Evolutionary conservation across 2,888 invertebrate genomes (phyloP).

Genomic region (Hyalella azteca): DNA sequence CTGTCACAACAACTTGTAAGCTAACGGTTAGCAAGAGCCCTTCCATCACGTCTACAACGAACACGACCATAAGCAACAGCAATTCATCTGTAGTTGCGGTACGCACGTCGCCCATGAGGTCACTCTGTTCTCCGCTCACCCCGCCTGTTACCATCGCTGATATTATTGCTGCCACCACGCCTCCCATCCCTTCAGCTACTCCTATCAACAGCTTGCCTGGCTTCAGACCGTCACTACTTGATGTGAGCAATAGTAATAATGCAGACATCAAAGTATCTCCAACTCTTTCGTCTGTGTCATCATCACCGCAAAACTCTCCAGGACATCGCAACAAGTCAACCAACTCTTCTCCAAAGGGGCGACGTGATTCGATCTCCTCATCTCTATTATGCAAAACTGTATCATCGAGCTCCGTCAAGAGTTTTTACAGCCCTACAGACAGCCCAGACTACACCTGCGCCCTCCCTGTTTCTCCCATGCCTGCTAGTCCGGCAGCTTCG

Average conservation of each 20-base stretch:
- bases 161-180: constrained; percentile 33
- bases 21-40: too few relatives aligned
- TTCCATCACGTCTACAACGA: too few relatives aligned
- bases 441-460: constrained; percentile 13
- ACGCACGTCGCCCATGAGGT: neutral
- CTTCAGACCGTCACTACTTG: constrained; percentile 39
- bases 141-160: constrained; percentile 16
- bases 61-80: too few relatives aligned
- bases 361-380: constrained; percentile 5
- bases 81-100: neutral
- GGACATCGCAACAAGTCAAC: neutral
- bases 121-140: neutral
- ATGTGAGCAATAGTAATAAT: neutral
- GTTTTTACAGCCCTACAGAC: neutral
- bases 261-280: neutral
- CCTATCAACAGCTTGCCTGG: constrained; percentile 57
- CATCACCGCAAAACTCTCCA: neutral
- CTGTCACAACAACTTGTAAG: too few relatives aligned
- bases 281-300: neutral
- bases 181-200: constrained; percentile 55
- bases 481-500: neutral
- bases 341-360: neutral
- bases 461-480: constrained; percentile 8
- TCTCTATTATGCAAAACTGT: neutral
- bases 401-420: neutral